A percentile compares a stretch with the other conserved stretches of the same genome.
phyloP scores from a whole-genome alignment of 2,113 vertebrate genomes.

The Indri indri region DNA sequence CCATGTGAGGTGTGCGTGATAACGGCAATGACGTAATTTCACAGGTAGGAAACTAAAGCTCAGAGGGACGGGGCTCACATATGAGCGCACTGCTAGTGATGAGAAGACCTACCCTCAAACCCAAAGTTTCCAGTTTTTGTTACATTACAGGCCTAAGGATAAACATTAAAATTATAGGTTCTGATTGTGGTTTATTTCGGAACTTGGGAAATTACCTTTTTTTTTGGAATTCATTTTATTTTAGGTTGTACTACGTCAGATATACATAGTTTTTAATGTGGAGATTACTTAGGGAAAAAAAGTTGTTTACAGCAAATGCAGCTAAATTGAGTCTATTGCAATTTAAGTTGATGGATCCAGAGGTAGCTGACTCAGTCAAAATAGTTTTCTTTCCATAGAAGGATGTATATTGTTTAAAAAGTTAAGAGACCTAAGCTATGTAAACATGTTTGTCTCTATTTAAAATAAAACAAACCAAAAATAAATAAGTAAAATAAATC shows the following conservation, averaged over 20 bases:
- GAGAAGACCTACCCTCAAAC: background rate
- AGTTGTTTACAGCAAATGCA: background rate
- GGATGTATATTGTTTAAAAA: background rate
- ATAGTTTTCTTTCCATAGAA: background rate
- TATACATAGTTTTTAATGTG: background rate
- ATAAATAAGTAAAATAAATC: background rate
- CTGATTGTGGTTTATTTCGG: background rate
- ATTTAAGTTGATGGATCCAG: background rate
- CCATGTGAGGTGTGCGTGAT: fast-evolving
- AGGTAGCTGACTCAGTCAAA: background rate
- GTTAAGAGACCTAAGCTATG: background rate
- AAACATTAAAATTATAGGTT: background rate
- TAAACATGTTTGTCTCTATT: slow-evolving; percentile 25
- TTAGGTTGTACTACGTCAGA: background rate
- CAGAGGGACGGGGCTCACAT: background rate
- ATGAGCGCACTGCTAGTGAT: background rate
- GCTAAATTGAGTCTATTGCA: background rate
- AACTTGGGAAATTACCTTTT: background rate
- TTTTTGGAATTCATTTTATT: background rate
- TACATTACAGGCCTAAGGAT: background rate
- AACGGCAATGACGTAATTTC: background rate
- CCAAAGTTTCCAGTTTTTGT: background rate
- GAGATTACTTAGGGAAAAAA: background rate
- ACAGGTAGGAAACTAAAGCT: background rate
- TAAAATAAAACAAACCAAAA: slow-evolving; percentile 13